Conservation (phyloP, 2,113 vertebrate genomes). For the Anoplopoma fimbria region DNA sequence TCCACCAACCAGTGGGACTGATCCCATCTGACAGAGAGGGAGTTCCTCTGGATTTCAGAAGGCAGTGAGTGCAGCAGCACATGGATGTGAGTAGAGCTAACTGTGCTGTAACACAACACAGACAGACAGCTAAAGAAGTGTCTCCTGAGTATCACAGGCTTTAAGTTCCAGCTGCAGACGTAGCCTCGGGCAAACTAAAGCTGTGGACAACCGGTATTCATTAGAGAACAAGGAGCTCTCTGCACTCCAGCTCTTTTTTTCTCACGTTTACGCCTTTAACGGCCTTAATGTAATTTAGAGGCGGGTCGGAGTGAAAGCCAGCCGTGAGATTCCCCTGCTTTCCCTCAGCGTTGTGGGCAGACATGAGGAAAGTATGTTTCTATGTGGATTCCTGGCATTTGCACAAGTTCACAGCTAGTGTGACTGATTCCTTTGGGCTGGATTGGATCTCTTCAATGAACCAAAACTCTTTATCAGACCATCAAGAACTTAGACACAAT, state of each 20-base stretch:
- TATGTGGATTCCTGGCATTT: conserved; percentile 44
- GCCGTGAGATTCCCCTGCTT: not conserved
- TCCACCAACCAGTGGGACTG: not conserved
- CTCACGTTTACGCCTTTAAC: conserved; percentile 20
- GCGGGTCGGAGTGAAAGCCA: conserved; percentile 10
- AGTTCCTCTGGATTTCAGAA: conserved; percentile 25
- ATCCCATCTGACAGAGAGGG: conserved; percentile 10
- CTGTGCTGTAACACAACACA: conserved; percentile 48
- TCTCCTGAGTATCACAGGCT: conserved; percentile 47
- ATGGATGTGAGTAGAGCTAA: conserved; percentile 36
- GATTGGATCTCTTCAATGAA: not conserved
- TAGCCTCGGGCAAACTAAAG: conserved; percentile 27
- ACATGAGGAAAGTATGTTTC: conserved; percentile 45
- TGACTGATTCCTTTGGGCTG: conserved; percentile 54
- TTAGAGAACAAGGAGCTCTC: conserved; percentile 29
- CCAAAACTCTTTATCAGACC: conserved; percentile 23
- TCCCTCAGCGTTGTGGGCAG: not conserved
- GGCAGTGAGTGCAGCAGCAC: conserved; percentile 7
- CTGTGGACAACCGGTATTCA: conserved; percentile 45
- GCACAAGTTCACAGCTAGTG: conserved; percentile 30
- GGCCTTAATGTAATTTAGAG: conserved; percentile 17
- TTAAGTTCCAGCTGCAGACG: conserved; percentile 52
- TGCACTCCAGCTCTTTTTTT: not conserved
- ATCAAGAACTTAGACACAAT: not conserved
- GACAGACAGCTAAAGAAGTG: conserved; percentile 30